phyloP scores from a whole-genome alignment of 2,888 invertebrate genomes.

The Andrena fulva region DNA sequence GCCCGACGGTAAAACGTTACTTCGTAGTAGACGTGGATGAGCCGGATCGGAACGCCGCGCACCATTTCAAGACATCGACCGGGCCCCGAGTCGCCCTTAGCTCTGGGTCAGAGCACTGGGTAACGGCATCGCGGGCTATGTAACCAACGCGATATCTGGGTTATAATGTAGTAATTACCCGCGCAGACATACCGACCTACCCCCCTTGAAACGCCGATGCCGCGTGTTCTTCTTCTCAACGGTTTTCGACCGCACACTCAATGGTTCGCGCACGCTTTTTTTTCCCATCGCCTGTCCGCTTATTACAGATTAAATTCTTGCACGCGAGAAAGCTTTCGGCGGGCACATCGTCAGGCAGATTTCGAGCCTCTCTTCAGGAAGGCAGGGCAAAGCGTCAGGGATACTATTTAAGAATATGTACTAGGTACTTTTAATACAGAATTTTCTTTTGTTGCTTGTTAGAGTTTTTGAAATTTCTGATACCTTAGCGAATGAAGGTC shows the following conservation, averaged over 20 bases:
- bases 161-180: conserved; percentile 80
- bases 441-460: no score
- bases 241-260: conserved; percentile 24
- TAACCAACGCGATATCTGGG: conserved; percentile 78
- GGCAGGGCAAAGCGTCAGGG: neutral
- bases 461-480: no score
- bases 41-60: conserved; percentile 71
- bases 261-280: conserved; percentile 6
- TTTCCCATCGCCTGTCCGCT: neutral
- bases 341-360: neutral
- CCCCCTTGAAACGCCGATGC: conserved; percentile 64
- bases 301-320: conserved; percentile 4
- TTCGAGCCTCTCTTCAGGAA: neutral
- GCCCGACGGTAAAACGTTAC: conserved; percentile 73
- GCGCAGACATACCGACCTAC: conserved; percentile 77
- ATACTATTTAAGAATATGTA: neutral
- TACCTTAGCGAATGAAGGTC: no score
- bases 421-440: no score
- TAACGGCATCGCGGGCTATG: conserved; percentile 78
- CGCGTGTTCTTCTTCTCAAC: conserved; percentile 25
- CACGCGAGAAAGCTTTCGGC: neutral
- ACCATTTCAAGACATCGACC: conserved; percentile 76
- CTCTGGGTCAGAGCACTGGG: conserved; percentile 83
- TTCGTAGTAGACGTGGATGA: conserved; percentile 69
- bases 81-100: conserved; percentile 80